These are phyloP conservation scores for Hypotaenidia philippensis DNA, from an alignment of 2,797 vertebrate species.

Conservation along the genomic window DNA sequence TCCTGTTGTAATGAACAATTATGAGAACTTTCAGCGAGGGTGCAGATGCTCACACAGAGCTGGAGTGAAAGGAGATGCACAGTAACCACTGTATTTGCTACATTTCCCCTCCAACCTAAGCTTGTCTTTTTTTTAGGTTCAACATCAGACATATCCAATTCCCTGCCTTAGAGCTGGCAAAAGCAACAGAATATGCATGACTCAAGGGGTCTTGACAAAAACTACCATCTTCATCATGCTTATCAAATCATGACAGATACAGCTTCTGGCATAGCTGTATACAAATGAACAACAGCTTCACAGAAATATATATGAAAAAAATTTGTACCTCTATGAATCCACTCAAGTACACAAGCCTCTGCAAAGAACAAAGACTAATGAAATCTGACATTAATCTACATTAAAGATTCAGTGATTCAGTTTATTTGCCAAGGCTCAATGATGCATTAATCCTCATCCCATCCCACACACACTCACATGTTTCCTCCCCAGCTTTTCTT, in stretches of 20 bases:
- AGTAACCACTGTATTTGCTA: not conserved
- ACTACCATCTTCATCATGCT: not conserved
- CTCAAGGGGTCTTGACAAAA: not conserved
- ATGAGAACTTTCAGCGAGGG: not conserved
- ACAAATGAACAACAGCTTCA: constrained; percentile 24
- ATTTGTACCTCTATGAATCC: not conserved
- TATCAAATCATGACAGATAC: not conserved
- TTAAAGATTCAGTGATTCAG: constrained; percentile 68
- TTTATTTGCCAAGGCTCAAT: constrained; percentile 67
- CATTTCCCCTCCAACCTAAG: not conserved
- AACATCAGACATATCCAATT: not conserved
- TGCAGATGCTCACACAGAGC: not conserved
- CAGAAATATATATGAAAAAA: not conserved
- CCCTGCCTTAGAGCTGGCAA: not conserved
- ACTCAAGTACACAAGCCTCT: not conserved
- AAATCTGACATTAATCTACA: constrained; percentile 71
- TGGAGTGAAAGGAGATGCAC: not conserved
- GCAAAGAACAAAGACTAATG: constrained; percentile 71
- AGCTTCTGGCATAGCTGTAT: not conserved
- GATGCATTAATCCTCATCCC: constrained; percentile 66
- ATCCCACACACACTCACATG: constrained; percentile 40
- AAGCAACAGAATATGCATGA: constrained; percentile 7
- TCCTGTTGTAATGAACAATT: not conserved
- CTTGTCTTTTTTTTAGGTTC: not conserved
- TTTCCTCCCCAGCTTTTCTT: constrained; percentile 48